Conservation (phyloP, 2,113 vertebrate species). For the Callionymus lyra region DNA sequence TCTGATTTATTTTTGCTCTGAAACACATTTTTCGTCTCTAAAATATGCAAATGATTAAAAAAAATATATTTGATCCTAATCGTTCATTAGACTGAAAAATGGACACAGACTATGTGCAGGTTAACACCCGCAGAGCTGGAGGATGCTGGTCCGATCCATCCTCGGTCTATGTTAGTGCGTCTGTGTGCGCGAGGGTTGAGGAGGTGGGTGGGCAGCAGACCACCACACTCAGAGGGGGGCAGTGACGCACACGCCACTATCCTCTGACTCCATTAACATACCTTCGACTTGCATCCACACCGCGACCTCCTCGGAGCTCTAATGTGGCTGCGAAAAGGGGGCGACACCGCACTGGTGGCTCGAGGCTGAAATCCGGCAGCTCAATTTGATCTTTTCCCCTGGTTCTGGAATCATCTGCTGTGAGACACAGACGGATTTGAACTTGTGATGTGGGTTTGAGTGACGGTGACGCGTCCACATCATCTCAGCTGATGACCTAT, state of each 20-base stretch:
- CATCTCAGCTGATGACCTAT: background rate
- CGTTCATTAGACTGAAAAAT: too few species aligned
- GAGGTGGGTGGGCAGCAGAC: slow-evolving; percentile 30
- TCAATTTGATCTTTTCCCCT: background rate
- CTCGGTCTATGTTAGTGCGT: slow-evolving; percentile 58
- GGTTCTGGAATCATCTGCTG: too few species aligned
- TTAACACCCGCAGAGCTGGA: too few species aligned
- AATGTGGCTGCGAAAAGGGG: slow-evolving; percentile 21
- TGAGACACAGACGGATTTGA: too few species aligned
- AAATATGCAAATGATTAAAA: too few species aligned
- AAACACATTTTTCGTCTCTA: too few species aligned
- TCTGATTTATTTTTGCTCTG: too few species aligned
- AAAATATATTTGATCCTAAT: too few species aligned
- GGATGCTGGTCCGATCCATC: slow-evolving; percentile 8
- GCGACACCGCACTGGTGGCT: slow-evolving; percentile 11
- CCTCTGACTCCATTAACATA: slow-evolving; percentile 42
- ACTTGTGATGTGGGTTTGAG: too few species aligned
- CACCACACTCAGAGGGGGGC: slow-evolving; percentile 26
- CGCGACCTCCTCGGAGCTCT: slow-evolving; percentile 10
- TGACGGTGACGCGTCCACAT: too few species aligned
- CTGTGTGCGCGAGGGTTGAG: slow-evolving; percentile 27
- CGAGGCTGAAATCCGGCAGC: slow-evolving; percentile 1
- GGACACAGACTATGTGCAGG: too few species aligned
- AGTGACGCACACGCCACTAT: slow-evolving; percentile 44
- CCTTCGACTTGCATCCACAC: slow-evolving; percentile 28